These are phyloP conservation scores for Chauna torquata DNA, from an alignment of 2,113 vertebrate species.

Conservation along the genomic window DNA sequence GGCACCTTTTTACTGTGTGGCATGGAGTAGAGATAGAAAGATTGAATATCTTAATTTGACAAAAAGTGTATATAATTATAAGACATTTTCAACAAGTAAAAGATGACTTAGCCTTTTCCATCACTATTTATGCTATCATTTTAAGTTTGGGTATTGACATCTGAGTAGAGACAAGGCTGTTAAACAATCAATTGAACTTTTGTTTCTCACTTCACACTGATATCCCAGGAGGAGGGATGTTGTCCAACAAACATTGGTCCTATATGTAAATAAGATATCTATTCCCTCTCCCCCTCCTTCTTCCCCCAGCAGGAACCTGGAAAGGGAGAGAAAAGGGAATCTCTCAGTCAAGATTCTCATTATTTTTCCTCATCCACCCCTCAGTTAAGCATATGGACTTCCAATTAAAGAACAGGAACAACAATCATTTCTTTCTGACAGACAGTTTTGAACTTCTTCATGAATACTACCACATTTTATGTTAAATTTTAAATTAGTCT, in stretches of 20 bases:
- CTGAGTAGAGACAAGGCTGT: constrained; percentile 12
- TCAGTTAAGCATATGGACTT: not conserved
- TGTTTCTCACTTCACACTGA: constrained; percentile 34
- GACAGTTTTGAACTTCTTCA: not conserved
- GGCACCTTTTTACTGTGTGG: not conserved
- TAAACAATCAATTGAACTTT: constrained; percentile 43
- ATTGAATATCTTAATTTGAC: not conserved
- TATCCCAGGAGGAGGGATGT: constrained; percentile 15
- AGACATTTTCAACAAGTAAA: not conserved
- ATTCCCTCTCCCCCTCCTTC: not conserved
- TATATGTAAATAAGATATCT: constrained; percentile 36
- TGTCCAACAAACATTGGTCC: constrained; percentile 1
- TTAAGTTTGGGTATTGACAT: not conserved
- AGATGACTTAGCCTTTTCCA: not conserved
- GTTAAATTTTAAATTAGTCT: not conserved
- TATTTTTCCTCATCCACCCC: not conserved
- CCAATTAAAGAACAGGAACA: not conserved
- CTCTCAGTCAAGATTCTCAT: not conserved
- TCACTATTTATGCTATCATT: not conserved
- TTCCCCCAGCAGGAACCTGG: not conserved
- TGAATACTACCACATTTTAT: not conserved
- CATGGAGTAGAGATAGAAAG: not conserved
- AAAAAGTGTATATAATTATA: not conserved
- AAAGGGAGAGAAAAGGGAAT: not conserved
- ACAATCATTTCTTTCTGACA: not conserved